Conservation (phyloP, 1,140 invertebrate species). For the Chelonus insularis region DNA sequence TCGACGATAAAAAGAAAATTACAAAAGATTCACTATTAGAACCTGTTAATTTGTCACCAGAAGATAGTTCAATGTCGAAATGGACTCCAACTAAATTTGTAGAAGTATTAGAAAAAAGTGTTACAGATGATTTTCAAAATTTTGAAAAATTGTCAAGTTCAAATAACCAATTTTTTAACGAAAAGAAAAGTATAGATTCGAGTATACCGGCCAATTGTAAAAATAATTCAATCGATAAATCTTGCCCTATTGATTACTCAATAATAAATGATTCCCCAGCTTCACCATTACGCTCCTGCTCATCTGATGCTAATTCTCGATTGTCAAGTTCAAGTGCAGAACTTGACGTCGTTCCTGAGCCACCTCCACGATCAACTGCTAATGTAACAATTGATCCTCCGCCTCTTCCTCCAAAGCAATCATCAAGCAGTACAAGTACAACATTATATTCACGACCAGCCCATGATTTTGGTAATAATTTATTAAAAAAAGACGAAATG, state of each 20-base stretch:
- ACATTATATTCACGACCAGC: too few relatives aligned
- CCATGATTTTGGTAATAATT: too few relatives aligned
- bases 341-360: conserved; percentile 67
- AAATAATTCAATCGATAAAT: conserved; percentile 42
- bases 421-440: too few relatives aligned
- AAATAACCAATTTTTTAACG: conserved; percentile 47
- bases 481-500: too few relatives aligned
- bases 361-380: conserved; percentile 68
- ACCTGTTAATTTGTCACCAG: conserved; percentile 28
- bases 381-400: conserved; percentile 71
- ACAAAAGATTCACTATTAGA: too few relatives aligned
- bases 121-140: conserved; percentile 30
- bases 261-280: conserved; percentile 45
- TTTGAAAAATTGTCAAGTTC: conserved; percentile 52
- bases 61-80: conserved; percentile 31
- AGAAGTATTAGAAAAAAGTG: conserved; percentile 32
- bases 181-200: conserved; percentile 44
- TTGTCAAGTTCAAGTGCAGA: conserved; percentile 51
- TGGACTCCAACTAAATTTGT: conserved; percentile 36
- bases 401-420: conserved; percentile 82
- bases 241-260: conserved; percentile 53
- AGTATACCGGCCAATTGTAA: conserved; percentile 40
- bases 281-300: conserved; percentile 47
- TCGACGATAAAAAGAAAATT: too few relatives aligned
- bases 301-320: conserved; percentile 49